Base-by-base conservation (phyloP, 2,888 invertebrate species). In the Odontocerum albicorne region DNA sequence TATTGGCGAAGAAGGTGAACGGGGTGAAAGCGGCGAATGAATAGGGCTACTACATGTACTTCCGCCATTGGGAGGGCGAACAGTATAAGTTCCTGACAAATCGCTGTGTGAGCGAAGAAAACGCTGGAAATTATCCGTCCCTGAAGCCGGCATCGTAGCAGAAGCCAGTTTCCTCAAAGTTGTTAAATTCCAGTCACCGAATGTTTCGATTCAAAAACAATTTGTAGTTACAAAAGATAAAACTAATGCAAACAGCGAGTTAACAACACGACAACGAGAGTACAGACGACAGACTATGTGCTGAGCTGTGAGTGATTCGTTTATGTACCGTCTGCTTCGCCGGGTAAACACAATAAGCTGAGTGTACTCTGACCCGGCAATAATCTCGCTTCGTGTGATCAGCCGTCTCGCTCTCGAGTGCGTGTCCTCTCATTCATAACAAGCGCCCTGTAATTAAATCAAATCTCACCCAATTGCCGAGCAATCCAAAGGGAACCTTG, bases 71-170 rank as follows among this genome's bases (percentile, higher is more conserved):
- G 81, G 80, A 32, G 79, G 76, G 64, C 79, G 72, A 65, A 70
- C 39, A 6, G 31, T 32, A 27, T 42, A 57, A 10, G 16, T 32
- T 2, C 45, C 51, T 31, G 77, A 76, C 27, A 81, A 72, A 50
- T 76, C 79, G 36, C 80, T 78, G 65, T 74, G 77, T 62, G 81
- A 78, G 63, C 81, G 76, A 66, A 80, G 75, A 57, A 82, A 79
- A 69, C 82, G 81, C 56, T 77, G 71, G 32, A 74, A 66, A 68
- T 79, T 85, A 67, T 86, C 86, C 63, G 83, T 79, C 65, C 82
- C 78, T 66, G 84, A 84, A 64, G 84, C 82, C 70, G 86, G 86
- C 86, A 86, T 86, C 68, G 70, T 73, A 68, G 64, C 32, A 32
- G 49, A 22, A 27, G 43, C n/a, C n/a, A n/a, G n/a, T 33, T 35